Conservation (phyloP, 2,113 vertebrate species). For the Sceloporus tristichus region DNA sequence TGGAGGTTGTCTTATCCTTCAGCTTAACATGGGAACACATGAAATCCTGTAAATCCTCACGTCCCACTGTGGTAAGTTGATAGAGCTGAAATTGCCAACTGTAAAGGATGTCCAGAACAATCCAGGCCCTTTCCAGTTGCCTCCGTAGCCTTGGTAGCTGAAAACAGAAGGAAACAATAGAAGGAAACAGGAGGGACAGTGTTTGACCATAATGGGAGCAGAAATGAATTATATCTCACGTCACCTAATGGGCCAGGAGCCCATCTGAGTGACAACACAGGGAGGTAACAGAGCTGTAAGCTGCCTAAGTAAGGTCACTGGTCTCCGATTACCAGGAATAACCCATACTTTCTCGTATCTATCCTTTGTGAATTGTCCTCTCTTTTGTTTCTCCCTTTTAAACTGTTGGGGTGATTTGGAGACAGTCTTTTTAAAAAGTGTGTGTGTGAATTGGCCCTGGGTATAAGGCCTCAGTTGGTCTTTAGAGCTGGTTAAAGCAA, state of each 20-base stretch:
- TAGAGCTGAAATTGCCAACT: background rate
- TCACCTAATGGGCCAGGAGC: background rate
- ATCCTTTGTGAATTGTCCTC: background rate
- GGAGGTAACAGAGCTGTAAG: background rate
- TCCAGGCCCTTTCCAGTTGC: background rate
- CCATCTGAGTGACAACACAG: background rate
- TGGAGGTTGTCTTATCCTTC: background rate
- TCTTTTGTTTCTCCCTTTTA: too few relatives aligned
- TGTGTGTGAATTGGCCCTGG: background rate
- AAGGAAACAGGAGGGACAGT: background rate
- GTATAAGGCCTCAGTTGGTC: background rate
- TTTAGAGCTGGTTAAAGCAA: background rate
- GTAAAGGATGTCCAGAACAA: background rate
- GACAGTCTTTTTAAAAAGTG: background rate
- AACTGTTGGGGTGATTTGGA: background rate
- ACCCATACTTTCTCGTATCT: background rate
- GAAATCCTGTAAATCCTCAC: background rate
- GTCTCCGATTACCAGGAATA: background rate
- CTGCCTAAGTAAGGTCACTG: background rate
- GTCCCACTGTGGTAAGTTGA: background rate
- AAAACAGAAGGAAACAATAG: slow-evolving; percentile 1
- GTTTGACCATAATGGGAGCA: background rate
- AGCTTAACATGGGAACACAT: background rate
- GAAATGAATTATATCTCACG: background rate
- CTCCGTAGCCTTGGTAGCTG: background rate